phyloP scores from a whole-genome alignment of 2,113 vertebrate genomes.

The Rutilus rutilus region DNA sequence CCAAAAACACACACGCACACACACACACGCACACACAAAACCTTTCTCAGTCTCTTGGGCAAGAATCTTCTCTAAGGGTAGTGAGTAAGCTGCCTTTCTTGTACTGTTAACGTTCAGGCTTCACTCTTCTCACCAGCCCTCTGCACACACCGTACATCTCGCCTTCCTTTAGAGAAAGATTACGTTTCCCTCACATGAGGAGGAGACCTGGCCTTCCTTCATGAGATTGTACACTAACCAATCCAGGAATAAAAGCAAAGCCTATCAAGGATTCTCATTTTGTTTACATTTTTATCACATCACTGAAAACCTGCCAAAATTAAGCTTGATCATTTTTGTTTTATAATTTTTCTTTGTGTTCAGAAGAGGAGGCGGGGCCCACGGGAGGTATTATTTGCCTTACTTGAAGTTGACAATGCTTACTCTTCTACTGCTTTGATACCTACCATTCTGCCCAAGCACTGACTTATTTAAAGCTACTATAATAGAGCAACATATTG shows the following conservation, averaged over 20 bases:
- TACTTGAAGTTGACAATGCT: constrained; percentile 67
- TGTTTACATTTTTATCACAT: constrained; percentile 66
- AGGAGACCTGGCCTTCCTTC: constrained; percentile 40
- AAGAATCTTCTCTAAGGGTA: constrained; percentile 54
- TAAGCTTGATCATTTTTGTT: constrained; percentile 58
- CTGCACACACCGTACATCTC: constrained; percentile 42
- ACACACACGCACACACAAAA: background rate
- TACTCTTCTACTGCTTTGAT: constrained; percentile 59
- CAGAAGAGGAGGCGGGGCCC: constrained; percentile 40
- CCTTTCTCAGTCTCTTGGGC: constrained; percentile 54
- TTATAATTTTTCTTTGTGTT: constrained; percentile 23
- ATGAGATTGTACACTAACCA: constrained; percentile 55
- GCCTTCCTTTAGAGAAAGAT: constrained; percentile 48
- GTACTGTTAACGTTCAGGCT: constrained; percentile 49
- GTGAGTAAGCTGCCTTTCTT: constrained; percentile 60
- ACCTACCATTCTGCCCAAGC: constrained; percentile 66
- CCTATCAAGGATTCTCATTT: constrained; percentile 47
- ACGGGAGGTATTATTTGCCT: constrained; percentile 64
- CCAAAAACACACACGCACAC: constrained; percentile 5
- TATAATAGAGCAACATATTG: constrained; percentile 67
- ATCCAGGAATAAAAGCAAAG: constrained; percentile 53
- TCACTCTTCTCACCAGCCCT: constrained; percentile 40
- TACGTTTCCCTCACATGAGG: constrained; percentile 35
- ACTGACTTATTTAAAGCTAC: constrained; percentile 69
- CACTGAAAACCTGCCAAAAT: constrained; percentile 74